Evolutionary conservation across 2,888 invertebrate species (phyloP), one percentile per base, ranked within the genome.

Genomic region (Drosophila falleni): DNA sequence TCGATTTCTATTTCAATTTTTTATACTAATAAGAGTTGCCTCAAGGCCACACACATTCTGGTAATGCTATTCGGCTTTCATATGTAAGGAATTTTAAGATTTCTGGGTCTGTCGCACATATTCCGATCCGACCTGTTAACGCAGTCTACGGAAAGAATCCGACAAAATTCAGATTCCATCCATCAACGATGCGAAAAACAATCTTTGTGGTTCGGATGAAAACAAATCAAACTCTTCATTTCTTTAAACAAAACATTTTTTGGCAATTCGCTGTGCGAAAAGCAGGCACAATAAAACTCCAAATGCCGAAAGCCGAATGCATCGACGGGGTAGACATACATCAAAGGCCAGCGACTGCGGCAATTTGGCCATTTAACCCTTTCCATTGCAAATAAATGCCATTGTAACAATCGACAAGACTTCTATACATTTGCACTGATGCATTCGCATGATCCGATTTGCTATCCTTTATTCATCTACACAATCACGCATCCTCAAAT

Each of bases 401-500:
- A 71, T 89, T 83, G 83, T 83, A 65, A 50, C 70, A 58, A 76
- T 33, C 37, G 71, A 54, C 39, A 72, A 67, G 53, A 37, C 39
- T 50, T 61, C 53, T 58, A 54, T 63, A 58, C 64, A 75, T 73
- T 73, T 65, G 72, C 74, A 73, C 65, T 74, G 67, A 71, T 85
- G 73, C 72, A 73, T 80, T 78, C 80, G 71, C 80, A 69, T 88
- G 83, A 87, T 87, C 90, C 87, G 90, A 87, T 87, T 86, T 42
- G 58, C 47, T 23, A 51, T 58, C 50, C 60, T 59, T 58, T 44
- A 64, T 58, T 49, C 26, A 33, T n/a, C 10, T n/a, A 33, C 41
- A 41, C 59, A 50, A 42, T 41, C 59, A 26, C 31, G 33, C 47
- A 26, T 46, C 23, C 33, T n/a, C 49, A 41, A 37, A 39, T 15